Conservation (phyloP, 2,113 vertebrate genomes). For the Ictalurus punctatus region DNA sequence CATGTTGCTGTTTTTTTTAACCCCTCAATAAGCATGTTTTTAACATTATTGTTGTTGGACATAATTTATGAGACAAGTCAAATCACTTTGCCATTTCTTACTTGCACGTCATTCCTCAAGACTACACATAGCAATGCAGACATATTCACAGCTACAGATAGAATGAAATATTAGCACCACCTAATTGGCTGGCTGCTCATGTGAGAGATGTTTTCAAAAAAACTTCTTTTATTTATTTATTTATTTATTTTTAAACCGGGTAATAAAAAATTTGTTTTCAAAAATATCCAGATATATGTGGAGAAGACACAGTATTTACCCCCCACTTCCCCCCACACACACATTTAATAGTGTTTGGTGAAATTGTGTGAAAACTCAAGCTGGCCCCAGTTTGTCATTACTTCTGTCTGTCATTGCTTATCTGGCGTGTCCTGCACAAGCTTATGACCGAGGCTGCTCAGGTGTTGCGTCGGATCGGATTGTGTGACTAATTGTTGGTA, state of each 20-base stretch:
- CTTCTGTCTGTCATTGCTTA: not conserved
- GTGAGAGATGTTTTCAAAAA: too few species aligned
- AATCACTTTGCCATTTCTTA: too few species aligned
- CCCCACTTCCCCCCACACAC: not conserved
- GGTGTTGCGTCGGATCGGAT: constrained; percentile 30
- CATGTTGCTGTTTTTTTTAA: not conserved
- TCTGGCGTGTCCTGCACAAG: not conserved
- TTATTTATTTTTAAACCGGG: too few species aligned
- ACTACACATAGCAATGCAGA: too few species aligned
- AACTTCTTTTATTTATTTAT: too few species aligned
- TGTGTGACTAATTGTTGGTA: constrained; percentile 34
- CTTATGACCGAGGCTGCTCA: constrained; percentile 8
- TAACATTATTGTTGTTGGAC: not conserved
- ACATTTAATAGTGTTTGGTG: not conserved
- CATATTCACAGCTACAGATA: too few species aligned
- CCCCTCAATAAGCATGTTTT: not conserved
- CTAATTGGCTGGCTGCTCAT: too few species aligned
- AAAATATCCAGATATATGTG: not conserved
- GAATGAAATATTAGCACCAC: too few species aligned
- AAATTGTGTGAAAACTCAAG: not conserved
- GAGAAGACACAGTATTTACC: not conserved
- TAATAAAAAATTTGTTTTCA: not conserved
- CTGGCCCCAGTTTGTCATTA: not conserved
- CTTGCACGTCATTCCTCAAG: too few species aligned
- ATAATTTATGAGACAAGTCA: too few species aligned